These are phyloP conservation scores for Drosophila nasuta DNA, from an alignment of 1,140 invertebrate genomes.

Conservation along the genomic window DNA sequence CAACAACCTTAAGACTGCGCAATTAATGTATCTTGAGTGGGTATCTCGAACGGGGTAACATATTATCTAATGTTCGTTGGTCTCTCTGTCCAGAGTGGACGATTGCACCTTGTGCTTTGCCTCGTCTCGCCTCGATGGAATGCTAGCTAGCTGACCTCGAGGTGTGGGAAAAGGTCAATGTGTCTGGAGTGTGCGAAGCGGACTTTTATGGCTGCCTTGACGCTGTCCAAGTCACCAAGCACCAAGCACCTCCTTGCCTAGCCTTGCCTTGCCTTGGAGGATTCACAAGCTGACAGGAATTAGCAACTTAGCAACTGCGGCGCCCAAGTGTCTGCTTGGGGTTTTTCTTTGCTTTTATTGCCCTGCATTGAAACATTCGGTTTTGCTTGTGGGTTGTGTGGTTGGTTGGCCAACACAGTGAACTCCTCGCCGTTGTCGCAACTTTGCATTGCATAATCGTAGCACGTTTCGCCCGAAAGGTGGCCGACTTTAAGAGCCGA, in stretches of 20 bases:
- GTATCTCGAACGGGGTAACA: not conserved
- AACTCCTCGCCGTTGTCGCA: conserved; percentile 5
- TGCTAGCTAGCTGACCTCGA: conserved; percentile 40
- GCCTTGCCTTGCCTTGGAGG: conserved; percentile 12
- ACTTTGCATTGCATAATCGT: conserved; percentile 38
- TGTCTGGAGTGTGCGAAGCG: conserved; percentile 22
- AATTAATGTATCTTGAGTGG: conserved; percentile 8
- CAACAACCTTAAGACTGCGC: not conserved
- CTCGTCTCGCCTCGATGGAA: not conserved
- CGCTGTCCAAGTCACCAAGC: not conserved
- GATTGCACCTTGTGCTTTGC: conserved; percentile 1
- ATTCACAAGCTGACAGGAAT: conserved; percentile 44
- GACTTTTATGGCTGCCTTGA: conserved; percentile 35
- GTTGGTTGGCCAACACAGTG: not conserved
- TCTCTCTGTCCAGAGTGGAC: not conserved
- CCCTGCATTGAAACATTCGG: conserved; percentile 23
- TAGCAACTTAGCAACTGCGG: conserved; percentile 4
- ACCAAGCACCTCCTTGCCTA: not conserved
- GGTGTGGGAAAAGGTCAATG: conserved; percentile 63
- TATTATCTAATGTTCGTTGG: conserved; percentile 1
- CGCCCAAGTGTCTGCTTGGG: conserved; percentile 26
- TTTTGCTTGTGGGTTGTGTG: no score
- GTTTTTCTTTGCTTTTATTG: conserved; percentile 25
- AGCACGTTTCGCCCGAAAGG: conserved; percentile 1
- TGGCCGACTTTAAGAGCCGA: conserved; percentile 20